These are phyloP conservation scores for Nansenia antarctica DNA, from an alignment of 2,113 vertebrate genomes.

Conservation along the genomic window DNA sequence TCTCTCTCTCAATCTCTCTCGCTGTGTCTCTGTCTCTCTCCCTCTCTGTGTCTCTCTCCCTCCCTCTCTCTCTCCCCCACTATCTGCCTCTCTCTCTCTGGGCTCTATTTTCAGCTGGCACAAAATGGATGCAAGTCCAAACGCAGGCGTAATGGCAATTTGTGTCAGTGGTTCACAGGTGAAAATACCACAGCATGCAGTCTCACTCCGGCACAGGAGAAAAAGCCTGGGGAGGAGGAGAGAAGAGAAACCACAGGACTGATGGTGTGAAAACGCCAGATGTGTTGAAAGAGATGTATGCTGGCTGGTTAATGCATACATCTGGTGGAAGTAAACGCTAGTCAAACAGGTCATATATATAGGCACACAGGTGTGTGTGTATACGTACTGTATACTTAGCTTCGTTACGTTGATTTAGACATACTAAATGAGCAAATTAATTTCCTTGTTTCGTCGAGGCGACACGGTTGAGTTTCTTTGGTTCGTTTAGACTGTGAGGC, in stretches of 20 bases:
- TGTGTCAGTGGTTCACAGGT: no score
- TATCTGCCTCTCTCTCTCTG: neutral
- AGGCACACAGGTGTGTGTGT: neutral
- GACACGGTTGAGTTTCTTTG: neutral
- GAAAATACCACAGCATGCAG: no score
- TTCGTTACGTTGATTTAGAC: neutral
- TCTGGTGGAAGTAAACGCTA: no score
- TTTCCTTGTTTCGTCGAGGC: neutral
- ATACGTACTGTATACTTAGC: neutral
- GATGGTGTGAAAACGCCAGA: no score
- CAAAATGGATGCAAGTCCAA: no score
- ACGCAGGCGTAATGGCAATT: no score
- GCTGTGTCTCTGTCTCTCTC: neutral
- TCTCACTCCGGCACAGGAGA: no score
- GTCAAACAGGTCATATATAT: no score
- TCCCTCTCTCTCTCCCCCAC: neutral
- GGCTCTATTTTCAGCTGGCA: no score
- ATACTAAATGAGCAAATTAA: neutral
- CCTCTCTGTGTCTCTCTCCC: neutral
- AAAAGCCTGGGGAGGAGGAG: no score
- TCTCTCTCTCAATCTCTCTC: neutral
- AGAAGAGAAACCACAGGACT: no score
- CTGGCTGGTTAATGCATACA: no score
- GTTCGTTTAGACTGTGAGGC: neutral
- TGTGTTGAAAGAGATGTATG: neutral